Evolutionary conservation across 2,888 invertebrate genomes (phyloP).

Genomic region (Acrobasis repandana): DNA sequence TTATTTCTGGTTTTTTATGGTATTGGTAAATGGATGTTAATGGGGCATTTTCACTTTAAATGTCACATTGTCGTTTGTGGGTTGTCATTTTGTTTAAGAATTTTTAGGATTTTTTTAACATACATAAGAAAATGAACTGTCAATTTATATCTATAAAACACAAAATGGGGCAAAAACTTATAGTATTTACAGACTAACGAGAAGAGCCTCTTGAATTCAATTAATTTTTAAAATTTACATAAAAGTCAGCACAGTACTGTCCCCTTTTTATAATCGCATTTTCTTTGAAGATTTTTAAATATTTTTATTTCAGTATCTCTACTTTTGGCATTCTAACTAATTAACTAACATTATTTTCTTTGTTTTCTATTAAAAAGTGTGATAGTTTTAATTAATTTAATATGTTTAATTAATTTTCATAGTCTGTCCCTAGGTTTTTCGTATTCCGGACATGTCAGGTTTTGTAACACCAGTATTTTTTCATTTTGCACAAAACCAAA

Average conservation of each 20-base stretch:
- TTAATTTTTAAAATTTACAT: neutral
- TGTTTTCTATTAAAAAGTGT: neutral
- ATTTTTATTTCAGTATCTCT: neutral
- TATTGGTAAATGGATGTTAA: neutral
- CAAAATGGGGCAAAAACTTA: neutral
- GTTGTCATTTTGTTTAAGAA: neutral
- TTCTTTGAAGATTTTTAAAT: neutral
- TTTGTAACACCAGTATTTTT: neutral
- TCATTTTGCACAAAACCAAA: neutral
- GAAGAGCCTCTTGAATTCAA: too few relatives aligned
- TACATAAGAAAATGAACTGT: neutral
- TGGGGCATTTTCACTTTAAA: neutral
- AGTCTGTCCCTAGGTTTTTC: neutral
- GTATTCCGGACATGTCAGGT: neutral
- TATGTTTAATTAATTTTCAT: neutral
- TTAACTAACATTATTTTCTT: slow-evolving; percentile 1
- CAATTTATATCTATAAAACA: neutral
- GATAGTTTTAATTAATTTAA: neutral
- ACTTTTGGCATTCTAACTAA: neutral
- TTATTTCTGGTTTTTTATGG: too few relatives aligned
- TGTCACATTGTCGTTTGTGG: neutral
- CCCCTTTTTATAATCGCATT: neutral
- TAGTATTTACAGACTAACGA: too few relatives aligned
- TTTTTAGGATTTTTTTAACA: neutral
- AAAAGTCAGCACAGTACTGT: neutral